Conservation (phyloP, 2,797 vertebrate species). For the Falco naumanni region DNA sequence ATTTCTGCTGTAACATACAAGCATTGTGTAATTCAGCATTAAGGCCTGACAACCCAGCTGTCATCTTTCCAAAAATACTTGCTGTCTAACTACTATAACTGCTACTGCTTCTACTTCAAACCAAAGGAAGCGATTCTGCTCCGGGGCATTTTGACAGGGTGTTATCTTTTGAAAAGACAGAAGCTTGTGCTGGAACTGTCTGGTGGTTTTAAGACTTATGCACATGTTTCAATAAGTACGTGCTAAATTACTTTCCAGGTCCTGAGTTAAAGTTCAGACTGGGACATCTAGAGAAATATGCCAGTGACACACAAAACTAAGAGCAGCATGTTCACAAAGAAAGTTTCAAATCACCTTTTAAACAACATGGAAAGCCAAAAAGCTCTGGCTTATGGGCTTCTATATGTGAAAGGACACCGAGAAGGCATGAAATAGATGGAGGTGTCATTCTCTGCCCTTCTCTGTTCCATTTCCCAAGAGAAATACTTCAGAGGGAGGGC, state of each 20-base stretch:
- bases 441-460: slow-evolving; percentile 41
- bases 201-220: slow-evolving; percentile 21
- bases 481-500: slow-evolving; percentile 32
- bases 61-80: slow-evolving; percentile 70
- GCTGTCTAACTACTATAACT: slow-evolving; percentile 47
- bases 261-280: neutral
- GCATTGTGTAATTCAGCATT: slow-evolving; percentile 60
- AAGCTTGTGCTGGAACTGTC: slow-evolving; percentile 44
- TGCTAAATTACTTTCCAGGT: slow-evolving; percentile 41
- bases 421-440: slow-evolving; percentile 8
- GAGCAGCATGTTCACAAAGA: neutral
- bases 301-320: neutral
- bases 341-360: neutral
- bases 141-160: slow-evolving; percentile 62
- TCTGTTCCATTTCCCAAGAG: slow-evolving; percentile 66
- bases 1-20: slow-evolving; percentile 62
- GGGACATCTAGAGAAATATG: neutral
- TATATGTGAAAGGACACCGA: neutral
- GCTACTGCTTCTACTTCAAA: slow-evolving; percentile 22
- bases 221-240: slow-evolving; percentile 42
- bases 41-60: slow-evolving; percentile 70
- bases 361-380: neutral
- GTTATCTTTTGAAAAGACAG: slow-evolving; percentile 62
- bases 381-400: neutral
- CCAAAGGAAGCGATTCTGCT: slow-evolving; percentile 56